Percentiles rank a stretch among this genome's conserved stretches.
Conservation (phyloP, 2,797 vertebrate genomes). For the Helostoma temminkii region DNA sequence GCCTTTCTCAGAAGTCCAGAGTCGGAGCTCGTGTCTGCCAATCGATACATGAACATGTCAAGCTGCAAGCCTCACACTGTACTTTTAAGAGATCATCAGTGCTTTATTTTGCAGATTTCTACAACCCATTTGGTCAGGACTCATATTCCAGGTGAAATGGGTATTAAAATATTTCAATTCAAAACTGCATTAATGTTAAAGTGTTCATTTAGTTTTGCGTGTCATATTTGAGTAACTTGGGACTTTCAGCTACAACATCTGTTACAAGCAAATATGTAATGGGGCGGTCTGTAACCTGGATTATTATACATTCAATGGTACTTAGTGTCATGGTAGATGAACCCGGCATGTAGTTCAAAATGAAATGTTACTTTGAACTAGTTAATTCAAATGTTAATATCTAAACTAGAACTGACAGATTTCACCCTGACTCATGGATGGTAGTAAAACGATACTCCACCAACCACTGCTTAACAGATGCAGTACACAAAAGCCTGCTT, state of each 20-base stretch:
- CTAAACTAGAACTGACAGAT: background rate
- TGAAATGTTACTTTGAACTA: background rate
- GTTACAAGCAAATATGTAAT: background rate
- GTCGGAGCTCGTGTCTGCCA: background rate
- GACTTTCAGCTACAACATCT: background rate
- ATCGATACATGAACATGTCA: background rate
- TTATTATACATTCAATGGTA: constrained; percentile 31
- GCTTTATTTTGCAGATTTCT: background rate
- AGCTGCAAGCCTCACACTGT: background rate
- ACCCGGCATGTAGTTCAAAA: background rate
- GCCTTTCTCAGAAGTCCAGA: background rate
- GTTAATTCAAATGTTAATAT: no score
- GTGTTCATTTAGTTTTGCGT: constrained; percentile 2
- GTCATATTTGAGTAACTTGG: constrained; percentile 21
- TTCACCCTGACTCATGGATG: background rate
- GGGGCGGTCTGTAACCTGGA: constrained; percentile 15
- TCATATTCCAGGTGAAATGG: background rate
- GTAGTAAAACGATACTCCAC: background rate
- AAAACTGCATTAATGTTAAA: background rate
- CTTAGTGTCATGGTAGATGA: background rate
- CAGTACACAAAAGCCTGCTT: background rate
- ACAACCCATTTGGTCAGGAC: background rate
- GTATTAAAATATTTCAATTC: background rate
- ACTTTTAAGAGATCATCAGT: background rate
- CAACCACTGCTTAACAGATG: background rate